phyloP scores from a whole-genome alignment of 2,888 invertebrate genomes.

The Caenorhabditis sp. region DNA sequence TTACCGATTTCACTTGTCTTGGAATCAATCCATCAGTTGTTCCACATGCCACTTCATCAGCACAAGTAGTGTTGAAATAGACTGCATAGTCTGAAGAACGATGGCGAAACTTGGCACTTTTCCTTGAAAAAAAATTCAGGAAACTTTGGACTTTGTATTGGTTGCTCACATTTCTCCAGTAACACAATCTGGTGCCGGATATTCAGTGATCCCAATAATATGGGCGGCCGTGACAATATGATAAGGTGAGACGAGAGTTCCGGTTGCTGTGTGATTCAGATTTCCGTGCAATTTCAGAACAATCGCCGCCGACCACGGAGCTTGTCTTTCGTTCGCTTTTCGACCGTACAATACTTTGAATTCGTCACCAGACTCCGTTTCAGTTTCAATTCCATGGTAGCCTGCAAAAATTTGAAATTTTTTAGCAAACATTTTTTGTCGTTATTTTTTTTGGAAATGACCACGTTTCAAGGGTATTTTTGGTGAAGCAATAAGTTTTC shows the following conservation, averaged over 20 bases:
- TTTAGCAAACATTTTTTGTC: too few relatives aligned
- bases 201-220: slow-evolving; percentile 22
- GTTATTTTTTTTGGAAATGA: neutral
- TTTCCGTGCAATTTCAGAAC: slow-evolving; percentile 7
- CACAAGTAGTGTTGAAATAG: slow-evolving; percentile 29
- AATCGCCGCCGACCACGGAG: slow-evolving; percentile 33
- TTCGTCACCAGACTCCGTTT: neutral
- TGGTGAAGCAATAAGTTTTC: too few relatives aligned
- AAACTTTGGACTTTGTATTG: too few relatives aligned
- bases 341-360: slow-evolving; percentile 29
- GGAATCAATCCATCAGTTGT: slow-evolving; percentile 22
- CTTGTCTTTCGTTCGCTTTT: slow-evolving; percentile 12
- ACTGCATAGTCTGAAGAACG: slow-evolving; percentile 10
- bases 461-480: too few relatives aligned
- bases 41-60: slow-evolving; percentile 4
- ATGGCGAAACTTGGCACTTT: neutral
- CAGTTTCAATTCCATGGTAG: neutral
- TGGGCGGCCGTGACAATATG: slow-evolving; percentile 36
- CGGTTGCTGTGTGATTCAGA: slow-evolving; percentile 16
- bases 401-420: neutral
- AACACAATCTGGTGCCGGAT: slow-evolving; percentile 18
- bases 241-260: slow-evolving; percentile 31
- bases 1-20: slow-evolving; percentile 5
- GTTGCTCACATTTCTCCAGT: slow-evolving; percentile 19
- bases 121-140: neutral